Evolutionary conservation across 2,797 vertebrate species (phyloP).

Genomic region (Geotrypetes seraphini): DNA sequence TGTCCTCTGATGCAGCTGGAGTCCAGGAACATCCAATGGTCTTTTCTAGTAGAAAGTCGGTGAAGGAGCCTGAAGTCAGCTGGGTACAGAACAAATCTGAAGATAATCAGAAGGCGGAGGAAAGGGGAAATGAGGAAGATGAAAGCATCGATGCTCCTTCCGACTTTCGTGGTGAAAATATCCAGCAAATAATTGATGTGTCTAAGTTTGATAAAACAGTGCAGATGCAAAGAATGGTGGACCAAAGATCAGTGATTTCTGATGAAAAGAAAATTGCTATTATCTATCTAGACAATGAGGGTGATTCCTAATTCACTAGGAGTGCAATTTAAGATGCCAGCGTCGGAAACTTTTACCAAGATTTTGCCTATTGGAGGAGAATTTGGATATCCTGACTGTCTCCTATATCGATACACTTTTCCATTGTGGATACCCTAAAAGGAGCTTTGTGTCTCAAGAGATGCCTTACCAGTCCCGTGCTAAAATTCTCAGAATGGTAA

Average conservation of each 20-base stretch:
- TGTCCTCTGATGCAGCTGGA: slow-evolving; percentile 18
- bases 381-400: too few relatives aligned
- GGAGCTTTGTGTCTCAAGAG: too few relatives aligned
- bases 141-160: not conserved
- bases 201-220: slow-evolving; percentile 40
- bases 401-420: too few relatives aligned
- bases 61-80: slow-evolving; percentile 15
- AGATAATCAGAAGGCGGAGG: slow-evolving; percentile 14
- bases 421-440: too few relatives aligned
- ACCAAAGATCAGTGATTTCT: slow-evolving; percentile 55
- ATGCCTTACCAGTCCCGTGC: too few relatives aligned
- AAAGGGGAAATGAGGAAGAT: slow-evolving; percentile 8
- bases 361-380: too few relatives aligned
- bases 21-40: slow-evolving; percentile 19
- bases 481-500: too few relatives aligned
- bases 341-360: too few relatives aligned
- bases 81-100: slow-evolving; percentile 8
- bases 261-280: slow-evolving; percentile 76
- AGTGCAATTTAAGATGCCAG: too few relatives aligned
- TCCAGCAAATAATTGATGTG: slow-evolving; percentile 20
- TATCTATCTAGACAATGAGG: slow-evolving; percentile 72
- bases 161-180: slow-evolving; percentile 12
- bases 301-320: too few relatives aligned
- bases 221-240: slow-evolving; percentile 50
- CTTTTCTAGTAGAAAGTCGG: slow-evolving; percentile 16